Conservation (phyloP, 2,113 vertebrate species). For the Ammodytes dubius region DNA sequence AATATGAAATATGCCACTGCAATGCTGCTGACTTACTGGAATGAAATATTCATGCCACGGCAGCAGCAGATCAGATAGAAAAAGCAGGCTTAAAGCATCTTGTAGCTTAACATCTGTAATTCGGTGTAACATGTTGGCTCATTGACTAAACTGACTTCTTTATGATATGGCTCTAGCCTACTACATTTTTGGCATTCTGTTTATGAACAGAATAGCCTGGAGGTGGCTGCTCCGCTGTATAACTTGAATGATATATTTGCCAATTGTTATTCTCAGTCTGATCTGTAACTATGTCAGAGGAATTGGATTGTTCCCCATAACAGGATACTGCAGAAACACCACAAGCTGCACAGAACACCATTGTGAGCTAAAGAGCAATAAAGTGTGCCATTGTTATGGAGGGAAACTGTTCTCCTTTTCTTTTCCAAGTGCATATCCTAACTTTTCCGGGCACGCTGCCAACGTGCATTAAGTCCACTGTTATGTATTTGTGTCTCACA, state of each 20-base stretch:
- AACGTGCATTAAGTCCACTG: slow-evolving; percentile 61
- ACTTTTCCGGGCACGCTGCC: slow-evolving; percentile 79
- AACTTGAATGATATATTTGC: slow-evolving; percentile 68
- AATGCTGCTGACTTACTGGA: slow-evolving; percentile 62
- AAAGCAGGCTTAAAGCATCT: slow-evolving; percentile 63
- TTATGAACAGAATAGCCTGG: slow-evolving; percentile 36
- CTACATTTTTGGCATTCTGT: slow-evolving; percentile 21
- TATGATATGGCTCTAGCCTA: slow-evolving; percentile 27
- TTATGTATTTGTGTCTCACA: slow-evolving; percentile 65
- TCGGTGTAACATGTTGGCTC: slow-evolving; percentile 58
- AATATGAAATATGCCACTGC: slow-evolving; percentile 77
- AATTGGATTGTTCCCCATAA: slow-evolving; percentile 81
- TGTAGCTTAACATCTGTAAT: slow-evolving; percentile 63
- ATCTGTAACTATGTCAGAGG: slow-evolving; percentile 74
- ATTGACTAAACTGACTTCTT: slow-evolving; percentile 63
- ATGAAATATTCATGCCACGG: slow-evolving; percentile 78
- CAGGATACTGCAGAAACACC: slow-evolving; percentile 81
- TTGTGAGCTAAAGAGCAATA: slow-evolving; percentile 79
- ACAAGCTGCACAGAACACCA: slow-evolving; percentile 72
- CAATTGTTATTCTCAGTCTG: slow-evolving; percentile 75
- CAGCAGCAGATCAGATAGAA: slow-evolving; percentile 74
- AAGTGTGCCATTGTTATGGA: slow-evolving; percentile 81
- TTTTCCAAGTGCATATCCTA: slow-evolving; percentile 59
- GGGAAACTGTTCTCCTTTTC: slow-evolving; percentile 60
- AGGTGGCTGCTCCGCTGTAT: slow-evolving; percentile 39